Conservation (phyloP, 1,140 invertebrate species). For the Melanaphis sacchari region DNA sequence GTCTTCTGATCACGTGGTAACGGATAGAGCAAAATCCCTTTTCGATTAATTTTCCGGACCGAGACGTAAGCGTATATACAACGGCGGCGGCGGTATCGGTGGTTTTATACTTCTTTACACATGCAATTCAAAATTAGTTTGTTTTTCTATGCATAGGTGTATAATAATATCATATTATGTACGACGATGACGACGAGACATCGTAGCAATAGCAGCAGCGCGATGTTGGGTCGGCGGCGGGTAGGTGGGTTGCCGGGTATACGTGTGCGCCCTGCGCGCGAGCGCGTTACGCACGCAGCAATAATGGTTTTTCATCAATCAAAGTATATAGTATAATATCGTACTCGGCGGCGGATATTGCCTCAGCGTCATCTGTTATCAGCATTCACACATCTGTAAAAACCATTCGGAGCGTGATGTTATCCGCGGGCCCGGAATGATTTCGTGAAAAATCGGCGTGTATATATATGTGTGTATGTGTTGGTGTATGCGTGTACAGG, state of each 20-base stretch:
- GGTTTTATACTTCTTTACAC: neutral
- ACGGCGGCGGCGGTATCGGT: too few species aligned
- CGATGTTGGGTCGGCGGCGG: too few species aligned
- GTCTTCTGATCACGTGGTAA: neutral
- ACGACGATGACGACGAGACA: neutral
- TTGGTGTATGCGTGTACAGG: neutral
- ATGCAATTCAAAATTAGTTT: neutral
- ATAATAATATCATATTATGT: neutral
- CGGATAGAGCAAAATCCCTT: neutral
- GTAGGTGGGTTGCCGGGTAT: neutral
- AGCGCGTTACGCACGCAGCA: neutral
- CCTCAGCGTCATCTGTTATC: constrained; percentile 55
- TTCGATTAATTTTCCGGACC: neutral
- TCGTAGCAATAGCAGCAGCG: neutral
- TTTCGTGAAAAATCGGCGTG: constrained; percentile 47
- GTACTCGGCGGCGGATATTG: constrained; percentile 5
- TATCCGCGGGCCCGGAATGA: constrained; percentile 52
- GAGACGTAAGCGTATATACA: neutral
- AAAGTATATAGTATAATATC: constrained; percentile 10
- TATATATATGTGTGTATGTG: neutral
- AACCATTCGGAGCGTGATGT: constrained; percentile 42
- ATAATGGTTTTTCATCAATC: constrained; percentile 55
- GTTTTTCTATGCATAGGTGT: neutral
- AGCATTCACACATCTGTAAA: constrained; percentile 56
- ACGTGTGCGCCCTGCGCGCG: neutral